Percentiles rank a stretch among this genome's conserved stretches.
These are phyloP conservation scores for Acanthis flammea DNA, from an alignment of 2,797 vertebrate genomes.

Conservation along the genomic window DNA sequence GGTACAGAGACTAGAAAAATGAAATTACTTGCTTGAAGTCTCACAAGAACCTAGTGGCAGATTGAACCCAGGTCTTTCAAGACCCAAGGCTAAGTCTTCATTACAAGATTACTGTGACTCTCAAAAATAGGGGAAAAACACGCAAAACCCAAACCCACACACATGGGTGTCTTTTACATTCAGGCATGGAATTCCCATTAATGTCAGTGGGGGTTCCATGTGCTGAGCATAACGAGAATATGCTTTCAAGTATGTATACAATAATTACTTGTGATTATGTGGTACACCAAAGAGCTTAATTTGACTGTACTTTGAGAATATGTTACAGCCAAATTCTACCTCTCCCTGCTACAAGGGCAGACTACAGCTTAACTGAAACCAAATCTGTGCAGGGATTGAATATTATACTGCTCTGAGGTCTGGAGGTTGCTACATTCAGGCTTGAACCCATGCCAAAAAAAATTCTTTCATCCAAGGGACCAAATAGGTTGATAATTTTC, in stretches of 20 bases:
- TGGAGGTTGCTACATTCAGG: conserved; percentile 16
- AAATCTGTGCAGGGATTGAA: conserved; percentile 25
- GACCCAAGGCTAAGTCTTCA: background rate
- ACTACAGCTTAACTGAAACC: conserved; percentile 53
- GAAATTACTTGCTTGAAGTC: background rate
- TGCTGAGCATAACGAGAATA: background rate
- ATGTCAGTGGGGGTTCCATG: conserved; percentile 43
- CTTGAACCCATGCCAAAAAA: conserved; percentile 47
- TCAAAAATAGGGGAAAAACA: background rate
- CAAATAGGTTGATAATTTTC: conserved; percentile 29
- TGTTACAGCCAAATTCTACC: conserved; percentile 24
- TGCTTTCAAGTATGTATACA: conserved; percentile 44
- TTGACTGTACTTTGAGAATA: conserved; percentile 44
- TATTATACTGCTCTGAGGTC: conserved; percentile 24
- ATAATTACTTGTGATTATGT: conserved; percentile 44
- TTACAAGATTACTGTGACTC: background rate
- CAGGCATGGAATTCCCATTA: conserved; percentile 32
- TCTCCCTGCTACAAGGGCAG: conserved; percentile 13
- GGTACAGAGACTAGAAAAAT: background rate
- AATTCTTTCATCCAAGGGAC: background rate
- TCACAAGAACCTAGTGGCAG: background rate
- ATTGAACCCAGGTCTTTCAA: background rate
- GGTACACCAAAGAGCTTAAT: conserved; percentile 48
- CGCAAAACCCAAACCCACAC: background rate
- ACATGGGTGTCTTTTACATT: conserved; percentile 25